phyloP scores from a whole-genome alignment of 2,888 invertebrate species.

The Pimpla rufipes region DNA sequence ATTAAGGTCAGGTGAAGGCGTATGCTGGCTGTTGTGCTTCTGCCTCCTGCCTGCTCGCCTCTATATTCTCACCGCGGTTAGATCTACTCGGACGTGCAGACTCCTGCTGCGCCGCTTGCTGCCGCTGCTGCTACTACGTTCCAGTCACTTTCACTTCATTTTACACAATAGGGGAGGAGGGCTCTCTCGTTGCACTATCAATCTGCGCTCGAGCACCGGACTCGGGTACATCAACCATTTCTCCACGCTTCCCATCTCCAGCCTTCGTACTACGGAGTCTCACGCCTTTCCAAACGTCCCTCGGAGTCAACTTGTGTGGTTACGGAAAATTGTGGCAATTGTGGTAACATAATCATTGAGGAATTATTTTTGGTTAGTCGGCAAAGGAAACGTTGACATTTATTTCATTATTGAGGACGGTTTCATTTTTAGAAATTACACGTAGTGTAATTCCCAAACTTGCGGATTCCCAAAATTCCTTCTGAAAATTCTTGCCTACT shows the following conservation, averaged over 20 bases:
- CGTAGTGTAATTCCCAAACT: too few species aligned
- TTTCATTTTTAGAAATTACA: too few species aligned
- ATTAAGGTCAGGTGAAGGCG: conserved; percentile 68
- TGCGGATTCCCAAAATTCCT: too few species aligned
- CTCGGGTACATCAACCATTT: conserved; percentile 34
- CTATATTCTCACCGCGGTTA: conserved; percentile 33
- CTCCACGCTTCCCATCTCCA: conserved; percentile 35
- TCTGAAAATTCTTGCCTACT: too few species aligned
- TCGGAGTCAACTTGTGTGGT: neutral
- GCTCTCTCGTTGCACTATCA: conserved; percentile 34
- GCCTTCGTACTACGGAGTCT: too few species aligned
- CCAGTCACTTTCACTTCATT: conserved; percentile 67
- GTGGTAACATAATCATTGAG: neutral
- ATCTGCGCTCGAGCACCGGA: conserved; percentile 32
- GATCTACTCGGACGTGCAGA: conserved; percentile 40
- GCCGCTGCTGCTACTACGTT: neutral
- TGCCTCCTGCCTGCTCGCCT: conserved; percentile 28
- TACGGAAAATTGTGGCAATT: neutral
- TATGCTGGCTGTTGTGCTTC: conserved; percentile 31
- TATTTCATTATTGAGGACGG: too few species aligned
- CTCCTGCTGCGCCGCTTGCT: neutral
- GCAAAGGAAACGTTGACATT: too few species aligned
- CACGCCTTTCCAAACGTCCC: conserved; percentile 2
- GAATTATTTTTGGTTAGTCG: neutral
- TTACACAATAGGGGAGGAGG: conserved; percentile 58